Percentiles rank a stretch among this genome's conserved stretches.
These are phyloP conservation scores for Hyles vespertilio DNA, from an alignment of 1,140 invertebrate genomes.

Conservation along the genomic window DNA sequence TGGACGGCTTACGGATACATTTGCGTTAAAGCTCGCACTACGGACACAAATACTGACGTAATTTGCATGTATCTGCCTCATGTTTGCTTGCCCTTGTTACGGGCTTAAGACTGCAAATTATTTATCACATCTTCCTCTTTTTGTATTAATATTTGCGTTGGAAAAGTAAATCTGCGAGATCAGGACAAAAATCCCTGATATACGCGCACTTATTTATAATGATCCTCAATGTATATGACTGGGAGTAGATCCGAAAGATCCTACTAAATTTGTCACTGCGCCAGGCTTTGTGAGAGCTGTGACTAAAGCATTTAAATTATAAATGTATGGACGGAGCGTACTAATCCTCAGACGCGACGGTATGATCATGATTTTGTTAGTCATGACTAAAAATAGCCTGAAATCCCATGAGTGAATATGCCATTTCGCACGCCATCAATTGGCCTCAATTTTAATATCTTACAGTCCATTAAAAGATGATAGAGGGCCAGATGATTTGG, in stretches of 20 bases:
- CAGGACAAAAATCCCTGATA: background rate
- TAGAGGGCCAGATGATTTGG: too few species aligned
- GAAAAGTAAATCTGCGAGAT: conserved; percentile 3
- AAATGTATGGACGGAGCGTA: too few species aligned
- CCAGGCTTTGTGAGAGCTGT: too few species aligned
- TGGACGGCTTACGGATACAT: conserved; percentile 63
- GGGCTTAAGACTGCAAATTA: conserved; percentile 23
- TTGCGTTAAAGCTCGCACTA: conserved; percentile 51
- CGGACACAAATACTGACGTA: conserved; percentile 30
- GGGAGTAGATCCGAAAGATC: background rate
- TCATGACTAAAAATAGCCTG: too few species aligned
- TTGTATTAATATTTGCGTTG: background rate
- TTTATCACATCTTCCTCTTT: conserved; percentile 11
- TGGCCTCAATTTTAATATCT: too few species aligned
- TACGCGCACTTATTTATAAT: background rate
- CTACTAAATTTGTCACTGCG: too few species aligned
- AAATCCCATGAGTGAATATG: too few species aligned
- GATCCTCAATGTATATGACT: background rate
- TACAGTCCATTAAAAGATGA: too few species aligned
- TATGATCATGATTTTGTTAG: too few species aligned
- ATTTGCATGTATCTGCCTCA: conserved; percentile 24
- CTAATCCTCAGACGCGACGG: too few species aligned
- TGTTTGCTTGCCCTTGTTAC: conserved; percentile 21
- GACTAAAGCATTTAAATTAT: too few species aligned
- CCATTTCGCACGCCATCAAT: too few species aligned